phyloP scores from a whole-genome alignment of 2,888 invertebrate species.

The Mallateleia sp. region DNA sequence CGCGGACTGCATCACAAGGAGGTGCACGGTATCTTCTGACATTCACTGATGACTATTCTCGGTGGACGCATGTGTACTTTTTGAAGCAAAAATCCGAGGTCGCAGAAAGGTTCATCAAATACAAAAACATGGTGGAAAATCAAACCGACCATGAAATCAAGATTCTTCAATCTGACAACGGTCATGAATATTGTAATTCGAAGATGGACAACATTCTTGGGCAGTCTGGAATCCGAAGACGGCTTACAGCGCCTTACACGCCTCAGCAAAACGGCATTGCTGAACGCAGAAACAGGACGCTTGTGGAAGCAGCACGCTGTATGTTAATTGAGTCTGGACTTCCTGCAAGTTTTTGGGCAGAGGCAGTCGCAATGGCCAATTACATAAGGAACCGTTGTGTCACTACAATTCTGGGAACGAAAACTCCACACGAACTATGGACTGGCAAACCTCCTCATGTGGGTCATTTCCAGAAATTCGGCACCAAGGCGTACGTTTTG shows the following conservation, averaged over 20 bases:
- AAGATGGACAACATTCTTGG: not conserved
- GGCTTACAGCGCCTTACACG: not conserved
- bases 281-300: conserved; percentile 36
- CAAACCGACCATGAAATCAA: not conserved
- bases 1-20: conserved; percentile 32
- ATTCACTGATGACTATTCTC: not conserved
- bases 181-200: conserved; percentile 2
- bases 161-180: not conserved
- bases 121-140: not conserved
- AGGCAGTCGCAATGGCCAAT: conserved; percentile 10
- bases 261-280: conserved; percentile 41
- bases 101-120: not conserved
- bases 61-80: conserved; percentile 78
- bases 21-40: conserved; percentile 49
- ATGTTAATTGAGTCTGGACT: conserved; percentile 18
- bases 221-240: not conserved
- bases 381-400: conserved; percentile 26
- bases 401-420: not conserved
- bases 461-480: conserved; percentile 6
- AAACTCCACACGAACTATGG: conserved; percentile 26
- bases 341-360: conserved; percentile 8
- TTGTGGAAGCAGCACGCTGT: conserved; percentile 24
- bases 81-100: conserved; percentile 29
- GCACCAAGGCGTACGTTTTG: conserved; percentile 18
- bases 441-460: conserved; percentile 7